Conservation (phyloP, 2,888 invertebrate genomes). For the Melinaea marsaeus region DNA sequence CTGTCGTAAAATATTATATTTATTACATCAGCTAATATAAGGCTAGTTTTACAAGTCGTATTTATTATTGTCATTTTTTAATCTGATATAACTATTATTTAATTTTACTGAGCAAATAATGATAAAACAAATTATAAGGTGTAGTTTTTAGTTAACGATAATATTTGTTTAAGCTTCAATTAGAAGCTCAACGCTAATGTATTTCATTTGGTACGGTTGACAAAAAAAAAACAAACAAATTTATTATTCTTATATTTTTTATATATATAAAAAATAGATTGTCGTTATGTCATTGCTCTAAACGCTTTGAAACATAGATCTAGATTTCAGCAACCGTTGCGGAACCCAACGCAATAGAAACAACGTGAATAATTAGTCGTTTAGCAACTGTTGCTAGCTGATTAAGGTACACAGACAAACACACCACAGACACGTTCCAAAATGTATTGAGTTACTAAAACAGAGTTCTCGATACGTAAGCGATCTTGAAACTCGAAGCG, state of each 20-base stretch:
- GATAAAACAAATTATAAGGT: no score
- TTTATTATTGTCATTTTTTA: no score
- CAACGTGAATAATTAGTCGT: conserved; percentile 24
- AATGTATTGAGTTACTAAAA: no score
- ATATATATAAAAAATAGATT: not conserved
- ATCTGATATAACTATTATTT: no score
- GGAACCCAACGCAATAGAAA: conserved; percentile 18
- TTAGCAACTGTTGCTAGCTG: conserved; percentile 15
- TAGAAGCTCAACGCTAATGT: conserved; percentile 46
- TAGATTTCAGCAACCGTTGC: conserved; percentile 17
- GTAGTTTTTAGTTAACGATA: not conserved
- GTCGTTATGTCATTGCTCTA: not conserved
- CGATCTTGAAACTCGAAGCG: no score
- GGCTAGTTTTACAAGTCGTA: no score
- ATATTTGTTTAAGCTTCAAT: conserved; percentile 49
- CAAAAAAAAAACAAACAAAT: conserved; percentile 19
- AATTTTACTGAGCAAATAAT: no score
- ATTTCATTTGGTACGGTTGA: conserved; percentile 28
- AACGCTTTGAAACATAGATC: not conserved
- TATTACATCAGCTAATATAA: no score
- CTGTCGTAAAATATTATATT: no score
- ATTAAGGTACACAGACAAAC: not conserved
- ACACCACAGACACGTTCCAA: no score
- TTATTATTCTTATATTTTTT: not conserved
- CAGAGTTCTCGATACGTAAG: no score